phyloP scores from a whole-genome alignment of 2,797 vertebrate genomes.

The Holocentrus rufus region DNA sequence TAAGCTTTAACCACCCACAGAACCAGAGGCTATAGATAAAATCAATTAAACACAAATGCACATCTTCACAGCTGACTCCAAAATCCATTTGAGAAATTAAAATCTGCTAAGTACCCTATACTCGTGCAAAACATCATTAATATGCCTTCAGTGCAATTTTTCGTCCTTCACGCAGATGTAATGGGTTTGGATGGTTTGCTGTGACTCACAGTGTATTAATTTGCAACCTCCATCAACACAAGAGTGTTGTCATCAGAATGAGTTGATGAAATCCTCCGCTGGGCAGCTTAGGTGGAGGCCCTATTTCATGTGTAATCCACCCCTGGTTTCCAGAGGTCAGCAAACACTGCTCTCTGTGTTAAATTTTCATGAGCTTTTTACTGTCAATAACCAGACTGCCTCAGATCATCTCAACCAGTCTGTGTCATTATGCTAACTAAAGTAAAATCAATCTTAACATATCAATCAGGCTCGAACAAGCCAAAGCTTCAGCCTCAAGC shows the following conservation, averaged over 20 bases:
- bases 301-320: conserved; percentile 16
- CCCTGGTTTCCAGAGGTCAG: conserved; percentile 9
- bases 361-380: conserved; percentile 36
- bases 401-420: conserved; percentile 42
- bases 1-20: conserved; percentile 58
- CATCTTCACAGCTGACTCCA: conserved; percentile 58
- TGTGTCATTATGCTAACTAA: conserved; percentile 61
- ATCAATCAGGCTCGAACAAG: conserved; percentile 63
- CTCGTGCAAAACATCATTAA: conserved; percentile 61
- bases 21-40: conserved; percentile 63
- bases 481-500: conserved; percentile 27
- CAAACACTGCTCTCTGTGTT: conserved; percentile 26
- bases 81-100: conserved; percentile 67
- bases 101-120: conserved; percentile 59
- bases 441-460: conserved; percentile 66
- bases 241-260: conserved; percentile 20
- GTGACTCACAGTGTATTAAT: conserved; percentile 31
- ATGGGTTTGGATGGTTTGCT: conserved; percentile 42
- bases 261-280: conserved; percentile 27
- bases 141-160: conserved; percentile 30
- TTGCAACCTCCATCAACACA: conserved; percentile 20
- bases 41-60: conserved; percentile 68
- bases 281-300: neutral
- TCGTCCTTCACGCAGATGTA: conserved; percentile 53
- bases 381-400: conserved; percentile 32